Evolutionary conservation across 2,113 vertebrate genomes (phyloP).

Genomic region (Semicossyphus pulcher): DNA sequence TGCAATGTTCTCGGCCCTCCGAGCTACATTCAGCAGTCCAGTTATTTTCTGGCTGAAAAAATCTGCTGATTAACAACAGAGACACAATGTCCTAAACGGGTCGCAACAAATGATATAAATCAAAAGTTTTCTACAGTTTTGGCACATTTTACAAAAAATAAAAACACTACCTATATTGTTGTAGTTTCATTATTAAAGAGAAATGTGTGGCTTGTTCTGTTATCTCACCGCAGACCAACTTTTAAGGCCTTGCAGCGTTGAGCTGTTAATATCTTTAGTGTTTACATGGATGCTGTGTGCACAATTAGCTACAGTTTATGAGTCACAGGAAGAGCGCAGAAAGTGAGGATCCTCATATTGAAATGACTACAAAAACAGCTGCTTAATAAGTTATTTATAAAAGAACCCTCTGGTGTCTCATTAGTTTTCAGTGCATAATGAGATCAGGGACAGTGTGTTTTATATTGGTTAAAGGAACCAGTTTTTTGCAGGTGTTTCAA

Average conservation of each 20-base stretch:
- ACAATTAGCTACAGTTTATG: constrained; percentile 16
- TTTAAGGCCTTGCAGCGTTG: neutral
- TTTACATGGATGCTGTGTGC: neutral
- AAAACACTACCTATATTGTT: neutral
- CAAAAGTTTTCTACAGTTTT: constrained; percentile 6
- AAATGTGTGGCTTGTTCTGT: neutral
- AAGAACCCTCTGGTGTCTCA: constrained; percentile 23
- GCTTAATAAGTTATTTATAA: constrained; percentile 55
- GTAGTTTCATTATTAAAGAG: neutral
- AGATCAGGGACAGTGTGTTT: neutral
- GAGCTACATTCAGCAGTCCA: constrained; percentile 6
- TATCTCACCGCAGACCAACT: neutral
- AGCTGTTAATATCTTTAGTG: neutral
- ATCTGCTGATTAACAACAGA: constrained; percentile 12
- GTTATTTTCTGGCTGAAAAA: constrained; percentile 18
- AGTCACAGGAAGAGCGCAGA: neutral
- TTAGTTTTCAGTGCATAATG: constrained; percentile 37
- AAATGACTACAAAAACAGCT: constrained; percentile 30
- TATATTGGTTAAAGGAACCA: neutral
- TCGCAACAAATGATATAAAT: constrained; percentile 31
- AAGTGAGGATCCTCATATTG: neutral
- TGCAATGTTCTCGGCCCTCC: constrained; percentile 25
- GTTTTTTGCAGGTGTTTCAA: neutral
- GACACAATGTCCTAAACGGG: neutral
- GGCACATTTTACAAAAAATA: neutral